phyloP scores from a whole-genome alignment of 2,113 vertebrate species.

The Ammospiza nelsoni region DNA sequence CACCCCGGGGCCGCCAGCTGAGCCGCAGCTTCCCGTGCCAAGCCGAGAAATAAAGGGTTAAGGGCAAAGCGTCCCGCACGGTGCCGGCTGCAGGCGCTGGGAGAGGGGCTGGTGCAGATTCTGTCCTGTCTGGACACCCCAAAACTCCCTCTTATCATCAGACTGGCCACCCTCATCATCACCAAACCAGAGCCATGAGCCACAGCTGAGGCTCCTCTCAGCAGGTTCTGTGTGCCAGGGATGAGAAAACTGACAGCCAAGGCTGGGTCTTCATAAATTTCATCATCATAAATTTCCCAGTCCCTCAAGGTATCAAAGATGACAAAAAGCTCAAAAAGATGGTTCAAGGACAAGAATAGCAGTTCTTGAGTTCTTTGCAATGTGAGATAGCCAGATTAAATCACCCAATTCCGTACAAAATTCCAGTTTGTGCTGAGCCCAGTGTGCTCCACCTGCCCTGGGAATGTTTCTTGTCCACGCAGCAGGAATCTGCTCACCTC shows the following conservation, averaged over 20 bases:
- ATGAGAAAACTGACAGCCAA: not conserved
- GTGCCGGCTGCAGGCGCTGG: not conserved
- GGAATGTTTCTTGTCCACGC: accelerated
- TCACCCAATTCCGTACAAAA: not conserved
- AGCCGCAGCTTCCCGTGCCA: not conserved
- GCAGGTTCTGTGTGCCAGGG: not conserved
- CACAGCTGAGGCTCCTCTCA: not conserved
- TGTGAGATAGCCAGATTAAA: not conserved
- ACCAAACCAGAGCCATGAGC: accelerated
- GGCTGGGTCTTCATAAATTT: not conserved
- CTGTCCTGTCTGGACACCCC: not conserved
- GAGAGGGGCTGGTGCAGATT: accelerated
- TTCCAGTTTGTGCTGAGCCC: accelerated
- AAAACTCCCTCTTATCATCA: too few relatives aligned
- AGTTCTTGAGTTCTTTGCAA: too few relatives aligned
- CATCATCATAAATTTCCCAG: not conserved
- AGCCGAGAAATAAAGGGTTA: accelerated
- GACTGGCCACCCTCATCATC: not conserved
- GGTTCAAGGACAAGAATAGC: not conserved
- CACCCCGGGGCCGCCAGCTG: not conserved
- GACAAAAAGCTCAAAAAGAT: not conserved
- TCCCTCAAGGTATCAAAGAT: not conserved
- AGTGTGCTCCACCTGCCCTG: not conserved
- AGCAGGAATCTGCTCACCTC: accelerated
- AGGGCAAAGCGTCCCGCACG: accelerated